A percentile compares a stretch with the other conserved stretches of the same genome.
These are phyloP conservation scores for Euphonia xanthogaster DNA, from an alignment of 2,797 vertebrate species.

Conservation along the genomic window DNA sequence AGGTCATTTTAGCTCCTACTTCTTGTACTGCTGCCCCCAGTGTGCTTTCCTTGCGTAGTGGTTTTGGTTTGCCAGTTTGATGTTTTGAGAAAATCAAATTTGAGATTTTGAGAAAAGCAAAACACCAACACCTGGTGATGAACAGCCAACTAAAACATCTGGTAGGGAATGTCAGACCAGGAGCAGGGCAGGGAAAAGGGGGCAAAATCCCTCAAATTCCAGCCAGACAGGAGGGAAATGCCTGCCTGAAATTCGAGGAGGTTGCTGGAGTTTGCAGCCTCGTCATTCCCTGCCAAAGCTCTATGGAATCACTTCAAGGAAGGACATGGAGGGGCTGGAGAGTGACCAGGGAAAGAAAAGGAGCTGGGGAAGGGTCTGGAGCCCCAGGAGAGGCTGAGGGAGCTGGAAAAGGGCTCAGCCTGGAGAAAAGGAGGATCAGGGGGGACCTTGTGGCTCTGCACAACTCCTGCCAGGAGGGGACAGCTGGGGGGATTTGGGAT, in stretches of 20 bases:
- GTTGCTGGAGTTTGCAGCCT: not conserved
- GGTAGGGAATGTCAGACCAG: not conserved
- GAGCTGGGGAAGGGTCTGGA: not conserved
- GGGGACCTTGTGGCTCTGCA: not conserved
- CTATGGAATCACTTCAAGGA: not conserved
- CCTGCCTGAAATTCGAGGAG: not conserved
- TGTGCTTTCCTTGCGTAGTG: fast-evolving
- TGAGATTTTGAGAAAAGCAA: not conserved
- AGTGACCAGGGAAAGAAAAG: not conserved
- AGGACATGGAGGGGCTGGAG: not conserved
- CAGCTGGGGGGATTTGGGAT: not conserved
- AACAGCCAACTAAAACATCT: not conserved
- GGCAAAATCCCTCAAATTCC: not conserved
- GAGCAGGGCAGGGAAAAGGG: not conserved
- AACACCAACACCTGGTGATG: fast-evolving
- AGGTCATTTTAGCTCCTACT: not conserved
- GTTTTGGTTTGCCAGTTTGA: not conserved
- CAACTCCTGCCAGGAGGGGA: not conserved
- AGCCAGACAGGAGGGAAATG: not conserved
- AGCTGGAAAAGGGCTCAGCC: not conserved
- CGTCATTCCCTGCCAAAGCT: not conserved
- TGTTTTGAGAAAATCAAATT: not conserved
- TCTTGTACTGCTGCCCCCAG: fast-evolving
- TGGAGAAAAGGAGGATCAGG: not conserved
- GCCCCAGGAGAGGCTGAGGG: fast-evolving